Conservation (phyloP, 2,797 vertebrate genomes). For the Sphenodon punctatus region DNA sequence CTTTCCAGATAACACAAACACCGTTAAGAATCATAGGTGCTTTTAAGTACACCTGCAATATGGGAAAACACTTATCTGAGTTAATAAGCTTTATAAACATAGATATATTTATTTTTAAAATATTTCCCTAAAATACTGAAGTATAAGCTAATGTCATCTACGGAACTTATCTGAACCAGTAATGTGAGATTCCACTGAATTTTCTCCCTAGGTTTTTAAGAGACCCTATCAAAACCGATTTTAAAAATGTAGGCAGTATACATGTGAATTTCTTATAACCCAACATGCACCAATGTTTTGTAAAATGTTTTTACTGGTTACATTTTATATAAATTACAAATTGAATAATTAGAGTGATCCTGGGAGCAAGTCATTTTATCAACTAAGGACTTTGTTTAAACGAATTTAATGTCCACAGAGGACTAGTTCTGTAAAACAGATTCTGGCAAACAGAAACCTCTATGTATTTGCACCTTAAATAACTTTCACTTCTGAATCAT, state of each 20-base stretch:
- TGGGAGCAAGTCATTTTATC: too few species aligned
- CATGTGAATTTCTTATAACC: constrained; percentile 21
- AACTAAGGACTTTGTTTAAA: too few species aligned
- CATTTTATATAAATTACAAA: too few species aligned
- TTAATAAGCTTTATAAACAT: too few species aligned
- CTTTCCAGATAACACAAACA: constrained; percentile 98
- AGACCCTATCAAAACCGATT: too few species aligned
- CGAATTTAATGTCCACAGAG: too few species aligned
- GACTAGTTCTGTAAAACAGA: too few species aligned
- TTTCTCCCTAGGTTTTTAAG: constrained; percentile 38
- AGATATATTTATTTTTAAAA: not conserved
- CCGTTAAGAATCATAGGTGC: constrained; percentile 99
- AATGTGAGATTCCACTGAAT: constrained; percentile 42
- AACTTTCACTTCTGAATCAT: too few species aligned
- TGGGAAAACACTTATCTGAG: constrained; percentile 30
- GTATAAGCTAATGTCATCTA: not conserved
- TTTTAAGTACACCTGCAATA: constrained; percentile 90
- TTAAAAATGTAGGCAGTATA: too few species aligned
- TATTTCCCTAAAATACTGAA: not conserved
- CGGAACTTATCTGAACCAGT: constrained; percentile 36
- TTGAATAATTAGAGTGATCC: too few species aligned
- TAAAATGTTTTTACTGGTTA: constrained; percentile 17
- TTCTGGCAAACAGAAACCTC: too few species aligned
- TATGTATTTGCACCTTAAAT: too few species aligned
- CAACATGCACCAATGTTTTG: fast-evolving